Evolutionary conservation across 64 coral and sea anemone genomes (phyloP).

Genomic region (Stylophora pistillata): DNA sequence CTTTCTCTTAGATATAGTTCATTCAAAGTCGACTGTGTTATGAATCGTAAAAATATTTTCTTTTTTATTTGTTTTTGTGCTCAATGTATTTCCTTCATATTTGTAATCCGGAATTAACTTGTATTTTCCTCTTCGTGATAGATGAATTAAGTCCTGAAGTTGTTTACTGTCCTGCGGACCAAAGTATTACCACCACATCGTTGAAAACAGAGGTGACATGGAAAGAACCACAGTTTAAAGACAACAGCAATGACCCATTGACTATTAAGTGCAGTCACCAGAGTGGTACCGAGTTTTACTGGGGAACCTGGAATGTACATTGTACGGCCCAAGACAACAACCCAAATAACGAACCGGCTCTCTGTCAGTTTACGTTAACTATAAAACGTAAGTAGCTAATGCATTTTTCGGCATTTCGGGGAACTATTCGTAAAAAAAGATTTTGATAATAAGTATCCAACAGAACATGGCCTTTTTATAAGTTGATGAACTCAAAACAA

Average conservation of each 20-base stretch:
- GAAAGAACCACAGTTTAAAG: conserved; percentile 35
- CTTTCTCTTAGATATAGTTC: too few relatives aligned
- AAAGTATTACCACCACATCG: neutral
- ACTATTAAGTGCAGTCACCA: conserved; percentile 31
- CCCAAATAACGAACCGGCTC: conserved; percentile 47
- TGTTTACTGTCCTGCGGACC: conserved; percentile 46
- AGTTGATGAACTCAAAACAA: too few relatives aligned
- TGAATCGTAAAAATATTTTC: too few relatives aligned
- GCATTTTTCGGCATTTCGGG: too few relatives aligned
- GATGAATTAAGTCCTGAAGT: conserved; percentile 44
- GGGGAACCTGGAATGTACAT: conserved; percentile 65
- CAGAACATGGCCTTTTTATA: too few relatives aligned
- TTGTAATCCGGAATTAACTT: too few relatives aligned
- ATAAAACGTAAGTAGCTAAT: conserved; percentile 39
- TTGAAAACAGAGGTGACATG: conserved; percentile 31
- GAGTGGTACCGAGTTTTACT: conserved; percentile 52
- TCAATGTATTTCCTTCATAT: too few relatives aligned
- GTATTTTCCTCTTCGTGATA: neutral
- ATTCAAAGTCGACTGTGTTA: too few relatives aligned
- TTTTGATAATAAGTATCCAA: too few relatives aligned
- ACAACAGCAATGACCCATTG: conserved; percentile 38
- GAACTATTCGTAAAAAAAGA: too few relatives aligned
- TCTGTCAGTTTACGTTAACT: conserved; percentile 42
- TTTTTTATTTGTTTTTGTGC: too few relatives aligned
- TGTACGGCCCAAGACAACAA: conserved; percentile 58